Conservation (phyloP, 2,797 vertebrate genomes). For the Anableps anableps region DNA sequence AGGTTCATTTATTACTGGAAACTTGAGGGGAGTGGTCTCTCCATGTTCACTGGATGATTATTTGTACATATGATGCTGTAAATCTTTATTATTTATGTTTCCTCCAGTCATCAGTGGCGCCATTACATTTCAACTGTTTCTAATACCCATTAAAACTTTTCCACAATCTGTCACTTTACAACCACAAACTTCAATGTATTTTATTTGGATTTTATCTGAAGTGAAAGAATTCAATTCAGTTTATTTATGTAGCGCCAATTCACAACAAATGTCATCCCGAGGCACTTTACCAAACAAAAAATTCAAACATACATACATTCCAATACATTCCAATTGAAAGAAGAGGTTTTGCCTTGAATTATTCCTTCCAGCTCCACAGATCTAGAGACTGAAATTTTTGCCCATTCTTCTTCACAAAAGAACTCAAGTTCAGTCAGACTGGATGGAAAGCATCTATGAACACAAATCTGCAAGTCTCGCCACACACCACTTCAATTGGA, state of each 20-base stretch:
- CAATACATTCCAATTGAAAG: too few relatives aligned
- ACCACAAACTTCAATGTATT: neutral
- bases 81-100: constrained; percentile 38
- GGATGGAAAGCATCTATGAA: neutral
- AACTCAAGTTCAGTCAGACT: neutral
- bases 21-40: constrained; percentile 34
- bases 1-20: constrained; percentile 25
- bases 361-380: too few relatives aligned
- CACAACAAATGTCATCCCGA: too few relatives aligned
- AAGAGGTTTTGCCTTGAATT: too few relatives aligned
- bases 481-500: neutral
- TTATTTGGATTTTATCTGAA: neutral
- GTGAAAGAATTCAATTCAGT: too few relatives aligned
- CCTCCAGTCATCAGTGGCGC: neutral
- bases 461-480: neutral
- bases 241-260: too few relatives aligned
- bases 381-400: too few relatives aligned
- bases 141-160: neutral
- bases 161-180: neutral
- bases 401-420: too few relatives aligned
- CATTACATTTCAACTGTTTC: neutral
- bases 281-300: too few relatives aligned
- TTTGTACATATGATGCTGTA: constrained; percentile 32
- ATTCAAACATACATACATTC: too few relatives aligned
- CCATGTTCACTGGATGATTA: constrained; percentile 39